Conservation (phyloP, 2,888 invertebrate species). For the Cremastobaeus sp. region DNA sequence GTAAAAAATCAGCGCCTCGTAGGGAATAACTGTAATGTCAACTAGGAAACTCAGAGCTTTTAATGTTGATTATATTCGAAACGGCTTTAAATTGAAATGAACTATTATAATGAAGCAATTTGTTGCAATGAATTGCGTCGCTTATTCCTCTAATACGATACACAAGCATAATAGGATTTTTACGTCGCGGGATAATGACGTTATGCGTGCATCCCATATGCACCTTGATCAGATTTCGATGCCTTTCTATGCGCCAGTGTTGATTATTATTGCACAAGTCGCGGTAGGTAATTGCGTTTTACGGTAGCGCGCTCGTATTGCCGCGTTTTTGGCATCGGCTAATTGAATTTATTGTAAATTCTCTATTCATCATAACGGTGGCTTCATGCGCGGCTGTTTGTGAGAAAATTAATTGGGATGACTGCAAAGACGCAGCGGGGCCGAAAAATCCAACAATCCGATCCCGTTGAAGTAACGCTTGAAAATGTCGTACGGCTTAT, state of each 20-base stretch:
- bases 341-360: slow-evolving; percentile 12
- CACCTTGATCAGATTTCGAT: slow-evolving; percentile 45
- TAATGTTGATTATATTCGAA: slow-evolving; percentile 49
- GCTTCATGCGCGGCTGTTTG: too few relatives aligned
- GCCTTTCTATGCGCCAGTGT: slow-evolving; percentile 24
- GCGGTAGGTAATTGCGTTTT: slow-evolving; percentile 34
- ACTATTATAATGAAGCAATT: slow-evolving; percentile 56
- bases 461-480: too few relatives aligned
- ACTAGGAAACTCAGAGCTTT: slow-evolving; percentile 39
- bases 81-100: slow-evolving; percentile 42
- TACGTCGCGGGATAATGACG: slow-evolving; percentile 40
- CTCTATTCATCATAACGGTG: too few relatives aligned
- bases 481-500: background rate
- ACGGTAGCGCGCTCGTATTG: slow-evolving; percentile 14
- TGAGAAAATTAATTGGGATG: too few relatives aligned
- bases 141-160: slow-evolving; percentile 43
- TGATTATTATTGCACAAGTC: slow-evolving; percentile 34
- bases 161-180: slow-evolving; percentile 46
- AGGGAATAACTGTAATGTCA: slow-evolving; percentile 36
- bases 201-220: slow-evolving; percentile 42
- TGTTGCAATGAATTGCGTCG: slow-evolving; percentile 54
- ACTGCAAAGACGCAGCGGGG: too few relatives aligned
- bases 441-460: too few relatives aligned
- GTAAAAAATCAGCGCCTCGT: slow-evolving; percentile 39
- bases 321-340: background rate